These are phyloP conservation scores for Rhabdornis inornatus DNA, from an alignment of 2,113 vertebrate species.

Conservation along the genomic window DNA sequence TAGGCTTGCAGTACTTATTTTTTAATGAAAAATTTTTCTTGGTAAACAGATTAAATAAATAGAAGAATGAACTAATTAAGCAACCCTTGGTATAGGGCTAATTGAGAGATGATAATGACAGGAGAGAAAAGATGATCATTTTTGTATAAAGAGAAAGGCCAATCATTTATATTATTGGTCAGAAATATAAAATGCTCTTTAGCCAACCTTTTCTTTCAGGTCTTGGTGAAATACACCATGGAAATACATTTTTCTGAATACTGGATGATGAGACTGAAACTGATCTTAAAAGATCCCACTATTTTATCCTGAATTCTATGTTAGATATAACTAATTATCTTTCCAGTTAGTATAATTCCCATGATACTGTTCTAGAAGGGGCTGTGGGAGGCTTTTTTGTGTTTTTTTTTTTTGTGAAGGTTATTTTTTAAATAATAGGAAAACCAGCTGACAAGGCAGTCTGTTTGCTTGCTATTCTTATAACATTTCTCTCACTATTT, in stretches of 20 bases:
- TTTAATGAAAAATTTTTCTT: background rate
- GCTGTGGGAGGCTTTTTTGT: rapidly evolving
- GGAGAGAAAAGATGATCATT: background rate
- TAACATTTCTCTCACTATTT: background rate
- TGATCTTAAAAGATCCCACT: background rate
- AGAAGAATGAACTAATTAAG: constrained; percentile 1
- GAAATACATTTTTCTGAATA: background rate
- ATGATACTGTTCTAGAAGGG: background rate
- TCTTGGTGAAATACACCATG: background rate
- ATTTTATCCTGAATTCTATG: background rate
- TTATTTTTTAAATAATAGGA: background rate
- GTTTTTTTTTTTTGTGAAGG: background rate
- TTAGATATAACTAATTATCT: background rate
- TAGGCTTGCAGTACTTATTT: background rate
- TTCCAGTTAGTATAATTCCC: background rate
- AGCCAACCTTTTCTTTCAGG: background rate
- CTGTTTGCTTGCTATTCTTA: background rate
- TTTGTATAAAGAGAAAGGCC: background rate
- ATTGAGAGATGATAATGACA: background rate
- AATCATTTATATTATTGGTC: background rate
- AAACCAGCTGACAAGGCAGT: background rate
- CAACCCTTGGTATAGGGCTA: background rate
- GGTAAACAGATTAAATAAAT: background rate
- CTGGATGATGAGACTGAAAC: background rate
- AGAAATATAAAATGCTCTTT: background rate